A percentile compares a stretch with the other conserved stretches of the same genome.
These are phyloP conservation scores for Octomys mimax DNA, from an alignment of 2,797 vertebrate species.

Conservation along the genomic window DNA sequence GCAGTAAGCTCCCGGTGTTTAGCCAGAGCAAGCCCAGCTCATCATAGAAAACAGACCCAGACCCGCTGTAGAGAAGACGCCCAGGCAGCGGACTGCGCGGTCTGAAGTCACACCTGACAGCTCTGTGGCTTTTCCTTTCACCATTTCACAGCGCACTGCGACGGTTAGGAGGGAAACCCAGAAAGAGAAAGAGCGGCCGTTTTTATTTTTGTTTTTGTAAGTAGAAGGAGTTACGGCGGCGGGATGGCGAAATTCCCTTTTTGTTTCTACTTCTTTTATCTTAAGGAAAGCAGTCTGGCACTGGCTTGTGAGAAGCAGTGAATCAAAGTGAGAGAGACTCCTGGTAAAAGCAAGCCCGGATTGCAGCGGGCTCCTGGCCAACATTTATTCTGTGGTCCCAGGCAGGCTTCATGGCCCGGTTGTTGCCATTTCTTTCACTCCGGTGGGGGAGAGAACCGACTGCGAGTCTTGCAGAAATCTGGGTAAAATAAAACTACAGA, in stretches of 20 bases:
- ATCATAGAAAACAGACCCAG: constrained; percentile 1
- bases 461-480: constrained; percentile 79
- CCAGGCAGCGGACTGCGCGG: background rate
- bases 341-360: constrained; percentile 62
- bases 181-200: background rate
- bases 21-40: constrained; percentile 61
- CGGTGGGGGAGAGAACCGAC: constrained; percentile 76
- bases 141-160: background rate
- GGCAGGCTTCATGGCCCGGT: background rate
- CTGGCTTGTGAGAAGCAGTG: constrained; percentile 79
- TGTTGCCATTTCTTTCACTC: constrained; percentile 59
- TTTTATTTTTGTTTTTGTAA: constrained; percentile 73
- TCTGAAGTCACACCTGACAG: constrained; percentile 57
- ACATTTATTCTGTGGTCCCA: background rate
- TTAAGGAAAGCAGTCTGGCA: constrained; percentile 78
- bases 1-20: background rate
- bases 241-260: constrained; percentile 14
- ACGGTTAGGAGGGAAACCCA: background rate
- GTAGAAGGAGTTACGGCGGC: constrained; percentile 65
- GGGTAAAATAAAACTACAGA: constrained; percentile 83
- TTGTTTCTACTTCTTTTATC: constrained; percentile 78
- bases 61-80: background rate
- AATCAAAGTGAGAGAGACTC: constrained; percentile 77
- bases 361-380: background rate
- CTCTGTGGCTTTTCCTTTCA: constrained; percentile 35